Conservation (phyloP, 1,140 invertebrate genomes). For the Eubasilissa regina region DNA sequence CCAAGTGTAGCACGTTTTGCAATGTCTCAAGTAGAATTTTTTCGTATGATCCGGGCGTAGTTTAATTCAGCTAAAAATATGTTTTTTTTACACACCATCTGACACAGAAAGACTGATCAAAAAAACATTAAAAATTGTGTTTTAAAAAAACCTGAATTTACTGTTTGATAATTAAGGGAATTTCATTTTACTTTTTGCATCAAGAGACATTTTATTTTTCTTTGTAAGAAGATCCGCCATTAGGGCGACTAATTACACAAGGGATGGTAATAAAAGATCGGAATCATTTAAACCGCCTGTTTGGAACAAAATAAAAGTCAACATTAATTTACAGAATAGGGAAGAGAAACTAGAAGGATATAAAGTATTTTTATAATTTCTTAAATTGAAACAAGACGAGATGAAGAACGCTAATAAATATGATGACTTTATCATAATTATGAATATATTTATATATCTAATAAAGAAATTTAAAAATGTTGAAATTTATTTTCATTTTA, state of each 20-base stretch:
- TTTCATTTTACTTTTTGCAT: background rate
- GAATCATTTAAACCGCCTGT: slow-evolving; percentile 30
- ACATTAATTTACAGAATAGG: slow-evolving; percentile 21
- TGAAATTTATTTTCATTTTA: no score
- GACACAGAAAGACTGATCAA: no score
- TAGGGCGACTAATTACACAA: slow-evolving; percentile 38
- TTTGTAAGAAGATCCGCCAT: slow-evolving; percentile 18
- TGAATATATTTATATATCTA: no score
- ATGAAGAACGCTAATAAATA: no score
- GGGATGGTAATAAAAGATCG: slow-evolving; percentile 44
- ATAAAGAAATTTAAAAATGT: no score
- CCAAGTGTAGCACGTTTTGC: no score
- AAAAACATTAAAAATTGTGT: no score
- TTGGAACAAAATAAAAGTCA: slow-evolving; percentile 35
- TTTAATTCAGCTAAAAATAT: no score
- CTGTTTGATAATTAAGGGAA: slow-evolving; percentile 4
- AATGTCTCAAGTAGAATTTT: no score
- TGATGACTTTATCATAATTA: no score
- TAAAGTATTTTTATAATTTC: background rate
- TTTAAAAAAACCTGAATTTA: background rate
- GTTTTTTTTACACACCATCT: no score
- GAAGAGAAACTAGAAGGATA: background rate
- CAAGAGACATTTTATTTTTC: slow-evolving; percentile 25
- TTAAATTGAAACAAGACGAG: background rate
- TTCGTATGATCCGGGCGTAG: no score